Evolutionary conservation across 2,797 vertebrate genomes (phyloP), one percentile per base, ranked within the genome.

Genomic region (Eutrigla gurnardus): DNA sequence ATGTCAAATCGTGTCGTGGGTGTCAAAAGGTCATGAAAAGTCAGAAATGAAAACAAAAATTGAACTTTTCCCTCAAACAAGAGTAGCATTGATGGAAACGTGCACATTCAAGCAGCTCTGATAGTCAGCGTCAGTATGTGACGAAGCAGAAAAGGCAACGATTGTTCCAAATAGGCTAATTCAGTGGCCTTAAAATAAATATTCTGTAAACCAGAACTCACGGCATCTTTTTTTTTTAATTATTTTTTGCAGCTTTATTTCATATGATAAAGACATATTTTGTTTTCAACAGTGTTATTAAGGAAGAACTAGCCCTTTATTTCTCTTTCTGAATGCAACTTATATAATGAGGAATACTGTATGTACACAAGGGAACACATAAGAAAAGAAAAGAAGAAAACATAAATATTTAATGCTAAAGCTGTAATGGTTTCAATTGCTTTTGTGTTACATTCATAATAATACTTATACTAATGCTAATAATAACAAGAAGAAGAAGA

Each of bases 121-220:
- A 25, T 25, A 25, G 2, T 25, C 25, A 25, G 25, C 25, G 25
- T 25, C 25, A 25, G 25, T 25, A 25, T 25, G 25, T 25, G 25
- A 25, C 25, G 32, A 18, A 40, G 7, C 65, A 11, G 3, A 54
- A 36, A 35, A 63, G 1, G 1, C 1, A 0, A 35, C 37, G 10
- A 42, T 12, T 57, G 5, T 33, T 60, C 32, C 6, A 35, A 15
- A 9, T 37, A 25, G 25, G 25, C 25, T 47, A 17, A 43, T 63
- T 35, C 33, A 54, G 47, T 66, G 33, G 73, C 3, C 3, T 42
- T 68, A 39, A 55, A 40, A 60, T 8, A 39, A 49, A 63, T 35
- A 37, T 32, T 39, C 40, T 18, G 40, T 17, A 14, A 39, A 52
- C 2, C 18, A 1, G n/a, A 52, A 52, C 18, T 54, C 32, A 35